These are phyloP conservation scores for Zaprionus davidi DNA, from an alignment of 1,140 invertebrate genomes.

Conservation along the genomic window DNA sequence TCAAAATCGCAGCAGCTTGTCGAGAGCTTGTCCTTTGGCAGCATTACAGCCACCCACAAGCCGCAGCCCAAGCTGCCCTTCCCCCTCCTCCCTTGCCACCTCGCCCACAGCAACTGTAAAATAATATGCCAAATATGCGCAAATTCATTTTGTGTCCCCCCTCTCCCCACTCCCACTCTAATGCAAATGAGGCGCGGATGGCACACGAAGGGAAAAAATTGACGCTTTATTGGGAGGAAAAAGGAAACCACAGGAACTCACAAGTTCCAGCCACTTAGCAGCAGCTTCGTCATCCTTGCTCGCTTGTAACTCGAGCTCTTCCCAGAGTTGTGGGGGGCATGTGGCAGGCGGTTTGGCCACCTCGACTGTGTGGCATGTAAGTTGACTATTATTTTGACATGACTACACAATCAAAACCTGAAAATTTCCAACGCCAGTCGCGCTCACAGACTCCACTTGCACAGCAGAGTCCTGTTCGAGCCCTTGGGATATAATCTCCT, in stretches of 20 bases:
- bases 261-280: constrained; percentile 72
- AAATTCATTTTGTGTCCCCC: constrained; percentile 64
- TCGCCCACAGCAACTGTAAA: constrained; percentile 41
- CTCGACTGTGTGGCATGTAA: constrained; percentile 74
- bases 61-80: background rate
- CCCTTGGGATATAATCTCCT: constrained; percentile 44
- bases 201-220: constrained; percentile 27
- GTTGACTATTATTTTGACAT: constrained; percentile 84
- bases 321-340: background rate
- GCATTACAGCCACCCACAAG: constrained; percentile 15
- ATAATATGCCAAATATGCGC: constrained; percentile 80
- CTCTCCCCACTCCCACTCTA: background rate
- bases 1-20: constrained; percentile 56
- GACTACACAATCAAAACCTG: constrained; percentile 83
- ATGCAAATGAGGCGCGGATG: constrained; percentile 63
- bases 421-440: constrained; percentile 67
- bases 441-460: background rate
- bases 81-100: no score
- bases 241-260: constrained; percentile 67
- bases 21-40: constrained; percentile 35
- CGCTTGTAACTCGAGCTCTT: constrained; percentile 32
- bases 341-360: constrained; percentile 25
- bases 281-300: constrained; percentile 65
- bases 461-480: background rate
- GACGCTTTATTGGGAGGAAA: constrained; percentile 18